Evolutionary conservation across 2,797 vertebrate genomes (phyloP).

Genomic region (Pipistrellus nathusii): DNA sequence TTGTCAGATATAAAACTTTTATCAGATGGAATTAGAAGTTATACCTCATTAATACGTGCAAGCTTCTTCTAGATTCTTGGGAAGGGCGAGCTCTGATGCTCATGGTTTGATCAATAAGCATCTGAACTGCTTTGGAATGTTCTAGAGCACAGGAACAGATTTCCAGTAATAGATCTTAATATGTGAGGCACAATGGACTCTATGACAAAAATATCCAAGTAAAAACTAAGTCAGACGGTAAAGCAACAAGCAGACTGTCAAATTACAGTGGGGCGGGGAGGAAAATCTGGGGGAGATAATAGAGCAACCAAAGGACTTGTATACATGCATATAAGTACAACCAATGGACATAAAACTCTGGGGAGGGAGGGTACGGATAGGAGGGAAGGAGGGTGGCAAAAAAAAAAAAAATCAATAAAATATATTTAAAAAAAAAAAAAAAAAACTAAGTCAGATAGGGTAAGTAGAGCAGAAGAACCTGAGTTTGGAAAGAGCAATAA

Average conservation of each 20-base stretch:
- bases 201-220: constrained; percentile 28
- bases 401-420: no score
- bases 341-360: no score
- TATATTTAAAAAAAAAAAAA: no score
- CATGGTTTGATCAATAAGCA: constrained; percentile 1
- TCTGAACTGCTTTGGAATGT: neutral
- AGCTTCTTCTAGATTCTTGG: neutral
- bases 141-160: neutral
- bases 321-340: no score
- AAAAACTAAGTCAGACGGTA: neutral
- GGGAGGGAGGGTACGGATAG: no score
- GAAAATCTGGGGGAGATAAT: no score
- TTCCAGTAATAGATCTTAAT: neutral
- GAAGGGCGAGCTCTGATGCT: neutral
- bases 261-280: no score
- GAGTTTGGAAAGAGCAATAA: neutral
- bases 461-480: neutral
- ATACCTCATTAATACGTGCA: neutral
- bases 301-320: no score
- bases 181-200: neutral
- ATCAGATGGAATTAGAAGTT: neutral
- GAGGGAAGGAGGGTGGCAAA: no score
- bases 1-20: neutral
- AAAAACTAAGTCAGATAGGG: neutral
- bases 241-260: no score